These are phyloP conservation scores for Pegoplata infirma DNA, from an alignment of 2,888 invertebrate species.

Conservation along the genomic window DNA sequence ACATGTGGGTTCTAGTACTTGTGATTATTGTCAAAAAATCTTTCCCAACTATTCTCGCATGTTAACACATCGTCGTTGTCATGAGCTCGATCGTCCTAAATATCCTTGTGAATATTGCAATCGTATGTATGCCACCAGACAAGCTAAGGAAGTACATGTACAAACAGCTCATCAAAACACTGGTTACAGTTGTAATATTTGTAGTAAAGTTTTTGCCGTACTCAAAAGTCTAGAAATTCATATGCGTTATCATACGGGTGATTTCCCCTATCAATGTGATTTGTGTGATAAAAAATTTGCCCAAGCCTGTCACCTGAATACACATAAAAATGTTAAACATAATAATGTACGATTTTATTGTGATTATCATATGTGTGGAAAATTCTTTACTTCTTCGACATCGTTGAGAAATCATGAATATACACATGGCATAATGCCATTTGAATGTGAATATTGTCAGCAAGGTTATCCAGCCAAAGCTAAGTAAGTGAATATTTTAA, in stretches of 20 bases:
- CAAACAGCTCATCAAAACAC: conserved; percentile 65
- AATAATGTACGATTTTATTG: conserved; percentile 68
- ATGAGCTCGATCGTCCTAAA: conserved; percentile 64
- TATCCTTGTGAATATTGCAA: conserved; percentile 63
- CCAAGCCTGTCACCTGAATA: conserved; percentile 68
- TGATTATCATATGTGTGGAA: conserved; percentile 66
- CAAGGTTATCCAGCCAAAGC: conserved; percentile 68
- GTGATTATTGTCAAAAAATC: conserved; percentile 64
- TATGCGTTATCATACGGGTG: conserved; percentile 68
- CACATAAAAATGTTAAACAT: conserved; percentile 69
- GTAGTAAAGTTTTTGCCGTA: conserved; percentile 68
- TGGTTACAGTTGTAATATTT: conserved; percentile 66
- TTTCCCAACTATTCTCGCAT: conserved; percentile 66
- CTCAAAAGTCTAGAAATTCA: conserved; percentile 70
- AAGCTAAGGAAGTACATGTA: conserved; percentile 67
- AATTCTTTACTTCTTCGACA: conserved; percentile 69
- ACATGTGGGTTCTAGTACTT: conserved; percentile 59
- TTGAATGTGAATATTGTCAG: conserved; percentile 68
- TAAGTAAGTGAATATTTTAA: conserved; percentile 64
- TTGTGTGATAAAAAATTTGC: conserved; percentile 69
- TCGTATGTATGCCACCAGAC: conserved; percentile 68
- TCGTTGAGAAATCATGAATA: conserved; percentile 70
- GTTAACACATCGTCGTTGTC: conserved; percentile 64
- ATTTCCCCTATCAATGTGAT: conserved; percentile 69
- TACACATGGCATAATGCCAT: conserved; percentile 69